phyloP scores from a whole-genome alignment of 2,888 invertebrate genomes.

The Plebejus melissa region DNA sequence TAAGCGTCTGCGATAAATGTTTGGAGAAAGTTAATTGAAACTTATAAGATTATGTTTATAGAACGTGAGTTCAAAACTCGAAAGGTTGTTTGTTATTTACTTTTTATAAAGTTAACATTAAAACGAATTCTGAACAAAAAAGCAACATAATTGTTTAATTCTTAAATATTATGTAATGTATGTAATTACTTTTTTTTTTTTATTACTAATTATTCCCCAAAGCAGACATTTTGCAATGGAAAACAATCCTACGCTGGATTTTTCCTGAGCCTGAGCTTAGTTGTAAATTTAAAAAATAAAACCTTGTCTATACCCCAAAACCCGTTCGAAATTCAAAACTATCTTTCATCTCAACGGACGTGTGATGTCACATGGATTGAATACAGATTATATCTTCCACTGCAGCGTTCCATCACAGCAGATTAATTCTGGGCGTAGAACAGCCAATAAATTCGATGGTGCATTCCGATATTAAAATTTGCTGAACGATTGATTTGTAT shows the following conservation, averaged over 20 bases:
- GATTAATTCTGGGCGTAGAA: neutral
- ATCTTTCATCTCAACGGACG: slow-evolving; percentile 3
- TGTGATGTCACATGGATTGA: neutral
- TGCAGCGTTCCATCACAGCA: slow-evolving; percentile 12
- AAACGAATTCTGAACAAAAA: no score
- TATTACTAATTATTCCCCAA: no score
- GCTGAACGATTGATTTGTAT: neutral
- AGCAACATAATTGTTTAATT: no score
- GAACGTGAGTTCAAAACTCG: neutral
- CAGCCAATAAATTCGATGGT: neutral
- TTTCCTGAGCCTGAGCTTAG: neutral
- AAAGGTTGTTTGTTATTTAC: neutral
- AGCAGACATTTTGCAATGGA: no score
- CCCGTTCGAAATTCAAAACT: slow-evolving; percentile 4
- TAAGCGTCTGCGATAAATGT: neutral
- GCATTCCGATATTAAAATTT: neutral
- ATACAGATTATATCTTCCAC: slow-evolving; percentile 12
- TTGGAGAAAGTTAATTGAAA: neutral
- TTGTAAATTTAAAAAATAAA: neutral
- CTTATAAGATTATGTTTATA: neutral
- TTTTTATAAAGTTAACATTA: no score
- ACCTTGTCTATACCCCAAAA: neutral
- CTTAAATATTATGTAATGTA: no score
- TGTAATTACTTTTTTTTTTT: no score
- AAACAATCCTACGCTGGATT: neutral